Percentiles rank a stretch among this genome's conserved stretches.
Conservation (phyloP, 1,140 invertebrate species). For the Temnothorax nylanderi region DNA sequence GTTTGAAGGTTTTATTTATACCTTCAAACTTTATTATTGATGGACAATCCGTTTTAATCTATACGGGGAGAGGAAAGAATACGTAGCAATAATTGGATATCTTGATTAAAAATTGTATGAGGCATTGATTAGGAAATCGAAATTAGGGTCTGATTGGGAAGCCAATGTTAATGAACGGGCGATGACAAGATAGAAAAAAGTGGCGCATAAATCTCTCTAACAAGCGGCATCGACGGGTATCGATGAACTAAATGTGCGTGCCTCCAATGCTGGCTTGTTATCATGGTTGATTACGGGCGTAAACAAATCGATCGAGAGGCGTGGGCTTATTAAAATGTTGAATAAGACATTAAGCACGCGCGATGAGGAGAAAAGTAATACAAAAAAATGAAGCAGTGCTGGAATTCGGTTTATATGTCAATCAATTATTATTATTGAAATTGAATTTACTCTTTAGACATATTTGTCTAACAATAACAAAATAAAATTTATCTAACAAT, state of each 20-base stretch:
- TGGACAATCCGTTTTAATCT: background rate
- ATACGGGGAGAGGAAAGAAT: background rate
- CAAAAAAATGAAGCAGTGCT: background rate
- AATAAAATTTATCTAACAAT: background rate
- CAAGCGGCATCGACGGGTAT: background rate
- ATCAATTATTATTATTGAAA: background rate
- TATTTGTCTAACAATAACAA: background rate
- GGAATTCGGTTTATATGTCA: background rate
- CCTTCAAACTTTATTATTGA: background rate
- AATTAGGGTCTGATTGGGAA: conserved; percentile 21
- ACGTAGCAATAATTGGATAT: background rate
- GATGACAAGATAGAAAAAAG: conserved; percentile 24
- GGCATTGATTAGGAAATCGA: conserved; percentile 31
- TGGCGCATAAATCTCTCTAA: conserved; percentile 20
- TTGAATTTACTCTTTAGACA: background rate
- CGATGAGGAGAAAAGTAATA: background rate
- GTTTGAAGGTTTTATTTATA: background rate
- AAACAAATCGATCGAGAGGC: conserved; percentile 9
- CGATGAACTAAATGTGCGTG: background rate
- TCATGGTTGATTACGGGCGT: conserved; percentile 1
- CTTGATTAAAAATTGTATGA: conserved; percentile 11
- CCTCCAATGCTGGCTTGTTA: background rate
- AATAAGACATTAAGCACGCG: conserved; percentile 9
- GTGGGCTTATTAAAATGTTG: background rate
- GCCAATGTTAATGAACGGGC: conserved; percentile 31